A percentile compares a stretch with the other conserved stretches of the same genome.
phyloP scores from a whole-genome alignment of 2,797 vertebrate genomes.

The Choloepus didactylus region DNA sequence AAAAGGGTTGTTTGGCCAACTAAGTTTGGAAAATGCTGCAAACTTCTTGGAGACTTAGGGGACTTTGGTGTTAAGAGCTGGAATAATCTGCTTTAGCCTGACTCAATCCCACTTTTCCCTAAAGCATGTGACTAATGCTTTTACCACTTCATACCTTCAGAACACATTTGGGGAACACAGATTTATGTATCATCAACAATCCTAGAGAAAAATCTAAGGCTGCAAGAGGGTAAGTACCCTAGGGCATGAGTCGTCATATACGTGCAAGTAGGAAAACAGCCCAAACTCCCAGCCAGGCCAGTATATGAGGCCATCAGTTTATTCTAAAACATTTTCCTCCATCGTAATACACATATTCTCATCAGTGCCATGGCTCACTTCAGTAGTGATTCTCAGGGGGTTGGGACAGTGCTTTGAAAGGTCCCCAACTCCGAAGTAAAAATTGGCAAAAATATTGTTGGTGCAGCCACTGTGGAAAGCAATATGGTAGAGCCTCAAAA shows the following conservation, averaged over 20 bases:
- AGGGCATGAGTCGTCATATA: not conserved
- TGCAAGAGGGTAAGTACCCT: not conserved
- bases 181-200: not conserved
- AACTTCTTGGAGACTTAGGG: not conserved
- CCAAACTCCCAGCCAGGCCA: not conserved
- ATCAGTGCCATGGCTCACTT: not conserved
- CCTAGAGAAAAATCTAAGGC: not conserved
- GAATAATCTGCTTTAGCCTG: not conserved
- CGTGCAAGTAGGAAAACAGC: not conserved
- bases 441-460: not conserved
- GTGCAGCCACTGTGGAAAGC: too few relatives aligned
- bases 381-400: not conserved
- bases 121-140: not conserved
- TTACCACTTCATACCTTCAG: not conserved
- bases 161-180: slow-evolving; percentile 7
- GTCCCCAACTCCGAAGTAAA: not conserved
- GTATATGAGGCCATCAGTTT: not conserved
- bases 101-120: not conserved
- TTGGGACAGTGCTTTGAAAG: not conserved
- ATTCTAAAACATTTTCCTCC: not conserved
- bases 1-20: not conserved
- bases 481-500: too few relatives aligned
- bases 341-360: not conserved
- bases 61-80: not conserved
- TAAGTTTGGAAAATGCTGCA: not conserved